A percentile compares a stretch with the other conserved stretches of the same genome.
Conservation (phyloP, 2,113 vertebrate genomes). For the Atherinomorus stipes region DNA sequence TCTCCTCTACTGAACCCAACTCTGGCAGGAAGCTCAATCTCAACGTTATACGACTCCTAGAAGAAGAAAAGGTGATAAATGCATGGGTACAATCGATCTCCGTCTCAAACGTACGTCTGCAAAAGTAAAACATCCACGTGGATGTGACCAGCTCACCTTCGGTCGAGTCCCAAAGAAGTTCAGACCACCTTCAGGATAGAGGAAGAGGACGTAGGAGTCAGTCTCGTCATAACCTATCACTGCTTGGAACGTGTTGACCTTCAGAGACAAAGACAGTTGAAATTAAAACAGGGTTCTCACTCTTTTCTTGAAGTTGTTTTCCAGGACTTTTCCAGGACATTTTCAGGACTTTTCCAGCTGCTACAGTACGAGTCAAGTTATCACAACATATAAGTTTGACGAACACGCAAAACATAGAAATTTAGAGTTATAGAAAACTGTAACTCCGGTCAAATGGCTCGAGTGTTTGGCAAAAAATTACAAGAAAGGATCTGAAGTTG, state of each 20-base stretch:
- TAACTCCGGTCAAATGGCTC: too few relatives aligned
- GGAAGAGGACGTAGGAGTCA: slow-evolving; percentile 89
- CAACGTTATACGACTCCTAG: slow-evolving; percentile 90
- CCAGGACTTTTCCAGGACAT: too few relatives aligned
- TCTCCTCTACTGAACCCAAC: slow-evolving; percentile 95
- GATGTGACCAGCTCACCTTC: slow-evolving; percentile 74
- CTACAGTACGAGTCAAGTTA: too few relatives aligned
- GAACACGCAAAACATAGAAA: too few relatives aligned
- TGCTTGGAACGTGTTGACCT: slow-evolving; percentile 97
- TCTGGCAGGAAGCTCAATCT: slow-evolving; percentile 91
- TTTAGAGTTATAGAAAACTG: too few relatives aligned
- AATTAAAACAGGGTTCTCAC: too few relatives aligned
- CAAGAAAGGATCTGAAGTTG: too few relatives aligned
- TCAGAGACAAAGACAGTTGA: background rate
- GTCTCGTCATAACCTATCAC: slow-evolving; percentile 88
- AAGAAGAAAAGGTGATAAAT: background rate
- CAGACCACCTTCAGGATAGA: slow-evolving; percentile 90
- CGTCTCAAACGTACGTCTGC: background rate
- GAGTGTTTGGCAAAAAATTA: too few relatives aligned
- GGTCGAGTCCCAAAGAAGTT: slow-evolving; percentile 92
- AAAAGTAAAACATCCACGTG: background rate
- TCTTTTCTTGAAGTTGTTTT: too few relatives aligned
- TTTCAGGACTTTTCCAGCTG: too few relatives aligned
- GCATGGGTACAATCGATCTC: background rate
- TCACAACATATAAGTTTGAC: too few relatives aligned